Evolutionary conservation across 1,140 invertebrate species (phyloP).

Genomic region (Papilio glaucus): DNA sequence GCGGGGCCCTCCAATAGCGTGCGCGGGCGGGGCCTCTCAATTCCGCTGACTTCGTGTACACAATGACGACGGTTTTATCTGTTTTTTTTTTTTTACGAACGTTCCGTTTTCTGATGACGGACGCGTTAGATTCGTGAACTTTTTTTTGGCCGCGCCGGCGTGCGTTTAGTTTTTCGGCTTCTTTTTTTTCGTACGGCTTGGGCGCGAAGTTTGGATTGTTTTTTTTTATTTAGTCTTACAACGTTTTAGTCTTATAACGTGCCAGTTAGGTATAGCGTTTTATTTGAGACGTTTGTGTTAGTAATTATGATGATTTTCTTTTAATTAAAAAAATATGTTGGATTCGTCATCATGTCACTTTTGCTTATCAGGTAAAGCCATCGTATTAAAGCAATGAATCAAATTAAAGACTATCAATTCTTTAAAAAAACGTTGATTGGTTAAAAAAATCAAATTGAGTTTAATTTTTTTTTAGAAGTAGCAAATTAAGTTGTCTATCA

Average conservation of each 20-base stretch:
- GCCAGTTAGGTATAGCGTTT: background rate
- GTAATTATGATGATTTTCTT: too few relatives aligned
- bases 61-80: conserved; percentile 74
- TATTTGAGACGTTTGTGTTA: background rate
- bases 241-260: background rate
- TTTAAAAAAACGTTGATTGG: too few relatives aligned
- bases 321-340: background rate
- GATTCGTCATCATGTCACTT: too few relatives aligned
- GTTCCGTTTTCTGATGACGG: conserved; percentile 52
- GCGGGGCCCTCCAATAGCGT: conserved; percentile 75
- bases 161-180: conserved; percentile 33
- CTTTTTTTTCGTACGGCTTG: conserved; percentile 18
- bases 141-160: conserved; percentile 38
- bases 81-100: conserved; percentile 57
- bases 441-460: too few relatives aligned
- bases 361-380: too few relatives aligned
- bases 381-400: too few relatives aligned
- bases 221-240: conserved; percentile 24
- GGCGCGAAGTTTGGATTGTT: conserved; percentile 27
- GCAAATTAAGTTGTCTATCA: too few relatives aligned
- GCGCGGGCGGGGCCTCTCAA: conserved; percentile 78
- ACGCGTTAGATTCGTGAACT: conserved; percentile 47
- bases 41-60: conserved; percentile 77
- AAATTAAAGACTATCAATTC: too few relatives aligned
- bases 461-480: too few relatives aligned